These are phyloP conservation scores for Pollenia griseotomentosa DNA, from an alignment of 2,888 invertebrate genomes.

Conservation along the genomic window DNA sequence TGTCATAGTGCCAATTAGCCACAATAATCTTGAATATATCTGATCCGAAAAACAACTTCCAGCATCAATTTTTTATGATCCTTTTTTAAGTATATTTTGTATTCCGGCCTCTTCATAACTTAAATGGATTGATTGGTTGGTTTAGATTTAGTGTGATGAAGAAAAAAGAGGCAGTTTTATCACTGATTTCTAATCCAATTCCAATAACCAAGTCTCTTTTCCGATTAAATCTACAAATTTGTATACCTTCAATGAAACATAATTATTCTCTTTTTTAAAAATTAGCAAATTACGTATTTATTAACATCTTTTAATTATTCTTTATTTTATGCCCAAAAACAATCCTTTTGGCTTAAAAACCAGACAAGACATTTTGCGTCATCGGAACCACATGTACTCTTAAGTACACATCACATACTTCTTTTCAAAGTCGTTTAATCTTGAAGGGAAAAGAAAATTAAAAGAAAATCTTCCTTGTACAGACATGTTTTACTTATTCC, in stretches of 20 bases:
- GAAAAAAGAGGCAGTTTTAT: no score
- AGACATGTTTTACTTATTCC: neutral
- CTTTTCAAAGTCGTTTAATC: conserved; percentile 5
- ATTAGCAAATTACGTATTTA: neutral
- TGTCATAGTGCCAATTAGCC: no score
- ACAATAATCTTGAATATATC: no score
- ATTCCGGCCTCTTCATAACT: no score
- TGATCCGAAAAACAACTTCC: no score
- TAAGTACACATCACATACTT: neutral
- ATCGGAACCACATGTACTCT: neutral
- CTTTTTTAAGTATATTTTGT: no score
- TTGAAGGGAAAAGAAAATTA: neutral
- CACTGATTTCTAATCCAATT: no score
- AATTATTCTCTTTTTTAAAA: neutral
- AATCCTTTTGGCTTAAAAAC: neutral
- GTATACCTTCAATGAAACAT: neutral
- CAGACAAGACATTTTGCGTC: neutral
- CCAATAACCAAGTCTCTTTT: no score
- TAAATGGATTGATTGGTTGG: no score
- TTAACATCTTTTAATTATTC: conserved; percentile 9
- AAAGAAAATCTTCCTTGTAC: neutral
- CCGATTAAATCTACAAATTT: no score
- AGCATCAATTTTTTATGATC: no score
- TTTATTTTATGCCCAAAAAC: conserved; percentile 1
- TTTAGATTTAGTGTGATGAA: no score